These are phyloP conservation scores for Hozukius guyotensis DNA, from an alignment of 2,797 vertebrate genomes.

Conservation along the genomic window DNA sequence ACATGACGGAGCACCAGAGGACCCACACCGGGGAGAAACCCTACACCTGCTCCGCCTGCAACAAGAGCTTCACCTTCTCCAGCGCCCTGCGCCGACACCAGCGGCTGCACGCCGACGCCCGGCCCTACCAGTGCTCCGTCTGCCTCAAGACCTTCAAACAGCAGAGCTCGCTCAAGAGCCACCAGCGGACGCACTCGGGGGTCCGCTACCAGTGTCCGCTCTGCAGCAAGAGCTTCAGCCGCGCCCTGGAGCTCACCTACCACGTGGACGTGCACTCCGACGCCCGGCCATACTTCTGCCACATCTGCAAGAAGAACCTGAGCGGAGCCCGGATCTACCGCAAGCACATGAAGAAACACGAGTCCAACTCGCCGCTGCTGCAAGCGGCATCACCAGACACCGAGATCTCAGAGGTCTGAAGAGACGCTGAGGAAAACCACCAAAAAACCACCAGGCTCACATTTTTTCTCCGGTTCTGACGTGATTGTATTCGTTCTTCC, in stretches of 20 bases:
- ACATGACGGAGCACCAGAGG: slow-evolving; percentile 70
- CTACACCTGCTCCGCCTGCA: slow-evolving; percentile 56
- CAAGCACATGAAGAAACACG: slow-evolving; percentile 66
- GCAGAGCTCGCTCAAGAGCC: slow-evolving; percentile 55
- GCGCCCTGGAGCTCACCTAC: slow-evolving; percentile 67
- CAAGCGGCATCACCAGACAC: accelerated
- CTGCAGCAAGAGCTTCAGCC: slow-evolving; percentile 69
- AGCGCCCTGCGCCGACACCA: slow-evolving; percentile 69
- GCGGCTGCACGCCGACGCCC: slow-evolving; percentile 55
- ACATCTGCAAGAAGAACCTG: slow-evolving; percentile 66
- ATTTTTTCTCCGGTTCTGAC: too few species aligned
- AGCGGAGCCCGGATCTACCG: slow-evolving; percentile 55
- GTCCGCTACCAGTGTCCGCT: slow-evolving; percentile 64
- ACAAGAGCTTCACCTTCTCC: slow-evolving; percentile 70
- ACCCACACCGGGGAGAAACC: slow-evolving; percentile 68
- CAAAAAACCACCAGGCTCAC: too few species aligned
- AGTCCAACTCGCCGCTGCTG: not conserved
- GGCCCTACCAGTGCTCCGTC: slow-evolving; percentile 49
- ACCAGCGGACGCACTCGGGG: slow-evolving; percentile 55
- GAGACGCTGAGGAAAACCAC: not conserved
- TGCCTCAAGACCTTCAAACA: slow-evolving; percentile 63
- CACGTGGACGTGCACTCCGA: slow-evolving; percentile 55
- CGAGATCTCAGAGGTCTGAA: not conserved
- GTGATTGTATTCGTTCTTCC: too few species aligned
- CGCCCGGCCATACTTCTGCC: slow-evolving; percentile 48